A percentile compares a stretch with the other conserved stretches of the same genome.
These are phyloP conservation scores for Agrochola circellaris DNA, from an alignment of 2,888 invertebrate genomes.

Conservation along the genomic window DNA sequence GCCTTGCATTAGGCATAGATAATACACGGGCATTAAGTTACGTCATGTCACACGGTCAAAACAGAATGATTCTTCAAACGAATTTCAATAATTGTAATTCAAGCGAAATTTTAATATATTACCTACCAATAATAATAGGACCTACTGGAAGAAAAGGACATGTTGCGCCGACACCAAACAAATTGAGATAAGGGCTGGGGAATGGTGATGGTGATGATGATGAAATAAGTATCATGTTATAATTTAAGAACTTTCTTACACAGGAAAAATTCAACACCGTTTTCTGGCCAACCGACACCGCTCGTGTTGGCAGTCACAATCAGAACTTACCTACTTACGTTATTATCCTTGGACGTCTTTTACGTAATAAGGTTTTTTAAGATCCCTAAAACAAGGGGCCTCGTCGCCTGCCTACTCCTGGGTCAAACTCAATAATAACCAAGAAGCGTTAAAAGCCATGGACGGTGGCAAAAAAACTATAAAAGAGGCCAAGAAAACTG, in stretches of 20 bases:
- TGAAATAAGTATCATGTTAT: too few species aligned
- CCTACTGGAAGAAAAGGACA: not conserved
- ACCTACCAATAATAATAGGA: not conserved
- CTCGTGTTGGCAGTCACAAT: not conserved
- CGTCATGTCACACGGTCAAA: too few species aligned
- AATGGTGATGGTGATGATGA: too few species aligned
- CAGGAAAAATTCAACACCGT: too few species aligned
- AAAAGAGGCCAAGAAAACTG: not conserved
- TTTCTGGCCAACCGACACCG: not conserved
- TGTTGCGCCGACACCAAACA: too few species aligned
- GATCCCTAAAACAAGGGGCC: not conserved
- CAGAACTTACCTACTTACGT: too few species aligned
- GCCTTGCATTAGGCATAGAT: too few species aligned
- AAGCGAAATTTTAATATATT: slow-evolving; percentile 13
- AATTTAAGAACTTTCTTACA: too few species aligned
- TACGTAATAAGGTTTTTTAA: not conserved
- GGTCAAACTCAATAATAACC: not conserved
- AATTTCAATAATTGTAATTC: not conserved
- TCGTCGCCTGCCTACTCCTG: too few species aligned
- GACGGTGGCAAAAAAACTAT: not conserved
- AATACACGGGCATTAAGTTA: too few species aligned
- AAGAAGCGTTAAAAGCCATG: not conserved
- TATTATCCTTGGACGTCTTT: not conserved
- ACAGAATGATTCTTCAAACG: too few species aligned
- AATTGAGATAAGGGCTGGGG: too few species aligned